phyloP scores from a whole-genome alignment of 2,888 invertebrate genomes.

The Ferdinandea cuprea region DNA sequence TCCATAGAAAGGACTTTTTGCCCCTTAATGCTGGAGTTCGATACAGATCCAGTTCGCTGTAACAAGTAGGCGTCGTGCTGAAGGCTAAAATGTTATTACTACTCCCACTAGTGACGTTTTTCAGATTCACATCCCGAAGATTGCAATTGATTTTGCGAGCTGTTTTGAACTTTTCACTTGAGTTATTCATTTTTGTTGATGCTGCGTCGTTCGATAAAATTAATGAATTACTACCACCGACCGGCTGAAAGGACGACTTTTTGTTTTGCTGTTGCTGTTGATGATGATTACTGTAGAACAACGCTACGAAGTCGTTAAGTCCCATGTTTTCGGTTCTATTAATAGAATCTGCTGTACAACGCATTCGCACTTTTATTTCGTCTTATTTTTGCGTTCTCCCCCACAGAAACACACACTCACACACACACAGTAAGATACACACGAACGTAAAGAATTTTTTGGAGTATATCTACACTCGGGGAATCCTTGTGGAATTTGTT shows the following conservation, averaged over 20 bases:
- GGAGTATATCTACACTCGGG: constrained; percentile 48
- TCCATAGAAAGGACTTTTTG: constrained; percentile 82
- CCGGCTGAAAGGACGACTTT: constrained; percentile 67
- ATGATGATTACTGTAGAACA: constrained; percentile 79
- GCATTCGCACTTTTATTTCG: constrained; percentile 65
- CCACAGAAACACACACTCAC: constrained; percentile 17
- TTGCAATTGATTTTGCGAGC: constrained; percentile 77
- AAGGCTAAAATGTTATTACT: constrained; percentile 50
- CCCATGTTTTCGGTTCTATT: constrained; percentile 78
- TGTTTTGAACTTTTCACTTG: constrained; percentile 68
- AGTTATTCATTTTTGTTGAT: constrained; percentile 71
- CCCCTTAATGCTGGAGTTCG: constrained; percentile 78
- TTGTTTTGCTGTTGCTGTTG: constrained; percentile 58
- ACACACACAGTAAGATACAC: no score
- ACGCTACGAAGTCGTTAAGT: constrained; percentile 82
- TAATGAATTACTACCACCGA: constrained; percentile 48
- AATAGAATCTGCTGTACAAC: constrained; percentile 63
- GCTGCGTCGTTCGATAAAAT: constrained; percentile 37
- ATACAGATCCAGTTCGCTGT: constrained; percentile 81
- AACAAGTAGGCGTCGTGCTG: constrained; percentile 70
- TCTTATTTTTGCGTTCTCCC: constrained; percentile 31
- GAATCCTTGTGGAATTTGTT: constrained; percentile 69
- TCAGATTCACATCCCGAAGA: constrained; percentile 79
- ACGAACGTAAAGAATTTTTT: constrained; percentile 6
- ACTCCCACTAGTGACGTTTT: constrained; percentile 75